These are phyloP conservation scores for Lagria hirta DNA, from an alignment of 2,888 invertebrate species.

Conservation along the genomic window DNA sequence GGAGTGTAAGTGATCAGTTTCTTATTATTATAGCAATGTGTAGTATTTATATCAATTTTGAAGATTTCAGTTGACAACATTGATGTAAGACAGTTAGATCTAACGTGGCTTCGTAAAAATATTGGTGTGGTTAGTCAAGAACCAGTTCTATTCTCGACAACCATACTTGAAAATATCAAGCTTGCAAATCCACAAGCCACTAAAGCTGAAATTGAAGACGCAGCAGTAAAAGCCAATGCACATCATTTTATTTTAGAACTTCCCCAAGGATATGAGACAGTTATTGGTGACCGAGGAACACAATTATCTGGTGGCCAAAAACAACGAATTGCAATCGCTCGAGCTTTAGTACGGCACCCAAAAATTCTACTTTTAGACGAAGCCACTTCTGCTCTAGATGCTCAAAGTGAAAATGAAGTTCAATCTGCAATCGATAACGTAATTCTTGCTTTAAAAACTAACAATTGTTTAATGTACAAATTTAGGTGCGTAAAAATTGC, in stretches of 20 bases:
- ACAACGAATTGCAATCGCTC: slow-evolving; percentile 86
- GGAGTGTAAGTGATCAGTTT: slow-evolving; percentile 65
- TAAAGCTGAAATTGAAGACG: slow-evolving; percentile 66
- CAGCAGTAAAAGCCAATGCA: slow-evolving; percentile 75
- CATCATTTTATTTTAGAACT: slow-evolving; percentile 73
- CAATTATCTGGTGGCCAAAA: slow-evolving; percentile 86
- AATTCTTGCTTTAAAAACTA: too few species aligned
- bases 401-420: slow-evolving; percentile 82
- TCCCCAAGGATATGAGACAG: slow-evolving; percentile 78
- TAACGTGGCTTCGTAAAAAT: slow-evolving; percentile 75
- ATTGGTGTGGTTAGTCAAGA: slow-evolving; percentile 92
- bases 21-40: too few species aligned
- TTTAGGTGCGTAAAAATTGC: slow-evolving; percentile 70
- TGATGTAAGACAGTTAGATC: slow-evolving; percentile 72
- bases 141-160: slow-evolving; percentile 81
- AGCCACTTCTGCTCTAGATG: slow-evolving; percentile 88
- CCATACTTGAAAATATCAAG: slow-evolving; percentile 81
- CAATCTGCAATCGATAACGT: slow-evolving; percentile 71
- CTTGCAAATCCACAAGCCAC: slow-evolving; percentile 71
- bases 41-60: too few species aligned
- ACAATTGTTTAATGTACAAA: too few species aligned
- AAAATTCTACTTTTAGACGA: slow-evolving; percentile 79
- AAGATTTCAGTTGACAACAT: slow-evolving; percentile 71
- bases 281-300: slow-evolving; percentile 83
- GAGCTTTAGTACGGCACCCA: slow-evolving; percentile 81